Evolutionary conservation across 2,888 invertebrate genomes (phyloP), one percentile per base, ranked within the genome.

Genomic region (Mesoligia furuncula): DNA sequence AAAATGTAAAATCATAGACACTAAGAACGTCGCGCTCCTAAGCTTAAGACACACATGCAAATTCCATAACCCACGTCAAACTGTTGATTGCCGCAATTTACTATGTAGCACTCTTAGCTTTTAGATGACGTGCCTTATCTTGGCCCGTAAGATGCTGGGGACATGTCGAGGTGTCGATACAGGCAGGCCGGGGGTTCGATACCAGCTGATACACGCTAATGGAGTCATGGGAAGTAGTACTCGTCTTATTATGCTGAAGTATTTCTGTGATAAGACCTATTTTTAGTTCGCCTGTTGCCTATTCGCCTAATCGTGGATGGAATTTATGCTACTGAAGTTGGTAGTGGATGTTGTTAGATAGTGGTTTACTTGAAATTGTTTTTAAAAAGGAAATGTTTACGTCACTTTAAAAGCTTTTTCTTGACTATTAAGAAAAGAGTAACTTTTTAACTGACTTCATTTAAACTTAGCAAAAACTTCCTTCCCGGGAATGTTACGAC

Each of bases 151-250:
- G 92, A 92, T 92, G 92, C 68, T 90, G 77, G 91, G 89, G 88
- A 90, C 90, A 93, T 91, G 93, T 94, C 92, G 91, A 88, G 88
- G 90, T 93, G 94, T 93, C 94, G 93, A 93, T 91, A 93, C 71
- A 69, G 39, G 72, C 68, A 54, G 59, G 67, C 89, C 90, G 87
- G 89, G 87, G 85, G 84, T 86, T 86, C 89, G 93, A 94, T 94
- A 93, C 87, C 86, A 83, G 88, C 79, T 93, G 95, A 95, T 94
- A 93, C 90, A 93, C 92, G 94, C 95, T 96, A 96, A 96, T 96
- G 96, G 95, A 95, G 88, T 88, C 88, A 90, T 92, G 92, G 92
- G 92, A 93, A 93, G 83, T 81, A 81, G 86, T 72, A 84, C 83
- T 84, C 67, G 75, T 83, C 80, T 86, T 86, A 87, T 82, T 86